These are phyloP conservation scores for Ericerus pela DNA, from an alignment of 1,140 invertebrate species.

Conservation along the genomic window DNA sequence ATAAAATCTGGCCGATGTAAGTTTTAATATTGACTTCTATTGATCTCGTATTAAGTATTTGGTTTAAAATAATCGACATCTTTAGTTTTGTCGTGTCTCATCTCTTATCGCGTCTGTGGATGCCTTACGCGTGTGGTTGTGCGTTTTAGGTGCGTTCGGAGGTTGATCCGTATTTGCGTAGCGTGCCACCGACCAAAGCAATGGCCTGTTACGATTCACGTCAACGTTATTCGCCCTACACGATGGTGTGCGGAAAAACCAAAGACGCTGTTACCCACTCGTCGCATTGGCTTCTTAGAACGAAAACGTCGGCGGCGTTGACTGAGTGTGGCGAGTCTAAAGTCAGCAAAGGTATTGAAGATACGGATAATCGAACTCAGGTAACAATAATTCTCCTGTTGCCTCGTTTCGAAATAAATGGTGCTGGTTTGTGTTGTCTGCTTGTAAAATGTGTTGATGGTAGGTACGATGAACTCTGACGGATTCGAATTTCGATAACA, in stretches of 20 bases:
- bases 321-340: slow-evolving; percentile 1
- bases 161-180: slow-evolving; percentile 49
- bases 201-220: slow-evolving; percentile 58
- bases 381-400: too few relatives aligned
- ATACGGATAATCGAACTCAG: neutral
- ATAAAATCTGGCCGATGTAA: too few relatives aligned
- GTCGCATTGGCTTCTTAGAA: slow-evolving; percentile 34
- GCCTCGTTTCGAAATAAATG: too few relatives aligned
- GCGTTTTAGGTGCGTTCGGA: slow-evolving; percentile 45
- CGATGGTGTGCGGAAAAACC: slow-evolving; percentile 40
- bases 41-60: too few relatives aligned
- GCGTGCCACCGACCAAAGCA: slow-evolving; percentile 48
- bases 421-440: too few relatives aligned
- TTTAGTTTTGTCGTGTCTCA: too few relatives aligned
- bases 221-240: slow-evolving; percentile 43
- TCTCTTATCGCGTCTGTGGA: too few relatives aligned
- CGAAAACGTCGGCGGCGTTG: too few relatives aligned
- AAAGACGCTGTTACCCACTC: slow-evolving; percentile 56
- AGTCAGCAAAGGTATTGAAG: neutral
- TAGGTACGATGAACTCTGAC: too few relatives aligned
- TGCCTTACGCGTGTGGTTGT: slow-evolving; percentile 7
- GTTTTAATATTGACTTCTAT: too few relatives aligned
- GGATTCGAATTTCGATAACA: too few relatives aligned
- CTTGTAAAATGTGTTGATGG: too few relatives aligned
- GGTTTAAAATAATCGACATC: neutral